Base-by-base conservation (phyloP, 2,113 vertebrate genomes). In the Colinus virginianus region DNA sequence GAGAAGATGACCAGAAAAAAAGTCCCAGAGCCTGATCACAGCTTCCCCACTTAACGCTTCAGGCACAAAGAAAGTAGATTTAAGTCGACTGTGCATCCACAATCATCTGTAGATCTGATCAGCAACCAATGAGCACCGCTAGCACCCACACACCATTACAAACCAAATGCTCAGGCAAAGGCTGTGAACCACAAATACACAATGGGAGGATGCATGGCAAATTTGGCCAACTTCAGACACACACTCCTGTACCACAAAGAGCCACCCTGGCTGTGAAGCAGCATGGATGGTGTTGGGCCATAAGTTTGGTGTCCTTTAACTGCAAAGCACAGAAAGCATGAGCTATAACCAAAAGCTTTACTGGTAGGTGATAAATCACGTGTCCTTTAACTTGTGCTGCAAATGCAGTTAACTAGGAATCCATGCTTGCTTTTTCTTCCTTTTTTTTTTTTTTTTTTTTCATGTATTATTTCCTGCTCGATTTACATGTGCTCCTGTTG, bases 341-440 rank as follows among this genome's bases (percentile, higher is more conserved):
- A 95, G 83, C 91, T 93, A 63, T 36, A 84, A 92, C 88, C 96
- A 86, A 11, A 42, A 90, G 79, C 93, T 93, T 78, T 66, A 90
- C 84, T 95, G 96, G 93, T 90, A 95, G 90, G 78, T 96, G 96
- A 96, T 96, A 92, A 96, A 97, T 96, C 92, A 94, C 83, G 53
- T 91, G 93, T 92, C 96, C 97, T 97, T 97, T 97, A 93, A 95
- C 96, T 95, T n/a, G 83, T 66, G 74, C 42, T 94, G 87, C 95
- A 97, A 94, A 97, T 94, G 62, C 23, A 69, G 90, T 94, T 94
- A 95, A 97, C 95, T 97, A 96, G 94, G 95, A 96, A 97, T 96
- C 75, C 95, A 80, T 28, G 76, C 91, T 84, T 70, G 23, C 78
- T 3, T 30, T 53, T 53, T 53, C 21, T 96, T 95, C 66, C 83